Evolutionary conservation across 1,140 invertebrate species (phyloP).

Genomic region (Oncopodura yosiiana): DNA sequence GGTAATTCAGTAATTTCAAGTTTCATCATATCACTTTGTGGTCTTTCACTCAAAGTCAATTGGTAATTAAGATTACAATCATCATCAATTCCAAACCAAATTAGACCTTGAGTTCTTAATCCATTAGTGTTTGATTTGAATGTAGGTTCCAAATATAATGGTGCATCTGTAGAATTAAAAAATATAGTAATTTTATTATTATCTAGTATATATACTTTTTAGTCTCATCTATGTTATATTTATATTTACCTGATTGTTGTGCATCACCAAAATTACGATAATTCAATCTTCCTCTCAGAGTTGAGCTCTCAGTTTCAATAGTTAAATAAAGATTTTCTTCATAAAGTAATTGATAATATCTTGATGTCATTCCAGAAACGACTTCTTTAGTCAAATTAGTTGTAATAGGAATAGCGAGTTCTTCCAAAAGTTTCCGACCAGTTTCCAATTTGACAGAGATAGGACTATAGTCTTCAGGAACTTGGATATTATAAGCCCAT

Average conservation of each 20-base stretch:
- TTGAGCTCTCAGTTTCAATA: slow-evolving; percentile 40
- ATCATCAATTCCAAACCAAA: slow-evolving; percentile 68
- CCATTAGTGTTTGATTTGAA: slow-evolving; percentile 1
- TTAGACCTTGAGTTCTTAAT: slow-evolving; percentile 51
- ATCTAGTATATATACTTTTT: background rate
- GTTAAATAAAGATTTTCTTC: slow-evolving; percentile 64
- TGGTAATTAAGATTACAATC: slow-evolving; percentile 77
- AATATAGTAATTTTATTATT: background rate
- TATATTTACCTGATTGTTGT: slow-evolving; percentile 21
- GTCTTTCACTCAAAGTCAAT: slow-evolving; percentile 42
- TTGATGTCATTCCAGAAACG: slow-evolving; percentile 50
- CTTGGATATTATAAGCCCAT: slow-evolving; percentile 59
- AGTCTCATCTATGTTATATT: background rate
- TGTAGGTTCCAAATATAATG: slow-evolving; percentile 25
- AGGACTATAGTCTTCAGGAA: slow-evolving; percentile 36
- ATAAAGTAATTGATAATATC: slow-evolving; percentile 66
- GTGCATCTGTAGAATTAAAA: slow-evolving; percentile 26
- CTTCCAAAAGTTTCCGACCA: slow-evolving; percentile 32
- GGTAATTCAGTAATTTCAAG: slow-evolving; percentile 36
- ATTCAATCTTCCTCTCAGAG: slow-evolving; percentile 25
- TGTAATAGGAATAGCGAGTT: slow-evolving; percentile 20
- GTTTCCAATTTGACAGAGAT: slow-evolving; percentile 31
- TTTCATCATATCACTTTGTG: slow-evolving; percentile 32
- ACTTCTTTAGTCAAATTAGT: slow-evolving; percentile 29
- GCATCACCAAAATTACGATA: slow-evolving; percentile 33